Base-by-base conservation (phyloP, 37 sponge, comb jelly and placozoan species). In the Oopsacas minuta region DNA sequence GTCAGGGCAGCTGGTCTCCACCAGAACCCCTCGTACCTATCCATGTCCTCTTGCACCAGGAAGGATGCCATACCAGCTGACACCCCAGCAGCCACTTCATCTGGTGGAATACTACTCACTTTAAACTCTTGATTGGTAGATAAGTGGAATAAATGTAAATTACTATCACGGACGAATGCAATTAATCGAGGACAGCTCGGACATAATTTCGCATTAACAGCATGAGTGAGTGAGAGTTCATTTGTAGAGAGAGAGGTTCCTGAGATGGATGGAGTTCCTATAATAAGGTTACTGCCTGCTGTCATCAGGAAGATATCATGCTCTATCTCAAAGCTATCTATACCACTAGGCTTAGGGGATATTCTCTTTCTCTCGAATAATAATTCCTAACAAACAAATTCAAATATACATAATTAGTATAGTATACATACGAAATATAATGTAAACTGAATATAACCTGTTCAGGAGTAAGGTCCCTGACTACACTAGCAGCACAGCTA, bases 341-440 rank as follows among this genome's bases (percentile, higher is more conserved):
- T 12, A 32, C 75, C 75, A 3, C 32, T n/a, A 3, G 75, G 75
- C 75, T 61, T 61, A 34, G 75, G 75, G 1, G 75, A 61, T n/a
- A 61, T 34, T 34, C 75, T 61, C 75, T 61, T 61, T n/a, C 75
- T 61, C 75, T 61, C 75, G 75, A 61, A 61, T 61, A 61, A 3
- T 34, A 61, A 3, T n/a, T 61, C 75, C 75, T 61, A 25, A n/a
- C 28, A n/a, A 25, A 20, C 22, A 5, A 61, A 25, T 12, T 10
- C 75, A 61, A 25, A 22, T 22, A 17, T 46, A 46, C 12, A 22
- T 17, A 46, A 46, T 46, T 17, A 46, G 17, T 17, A 46, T 46
- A 46, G 17, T 46, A 46, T 42, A 42, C 49, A 42, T 15, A 42
- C 49, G 8, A 42, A 42, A n/a, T 42, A 17, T 42, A 17, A 8